Conservation (phyloP, 2,797 vertebrate genomes). For the Echeneis naucrates region DNA sequence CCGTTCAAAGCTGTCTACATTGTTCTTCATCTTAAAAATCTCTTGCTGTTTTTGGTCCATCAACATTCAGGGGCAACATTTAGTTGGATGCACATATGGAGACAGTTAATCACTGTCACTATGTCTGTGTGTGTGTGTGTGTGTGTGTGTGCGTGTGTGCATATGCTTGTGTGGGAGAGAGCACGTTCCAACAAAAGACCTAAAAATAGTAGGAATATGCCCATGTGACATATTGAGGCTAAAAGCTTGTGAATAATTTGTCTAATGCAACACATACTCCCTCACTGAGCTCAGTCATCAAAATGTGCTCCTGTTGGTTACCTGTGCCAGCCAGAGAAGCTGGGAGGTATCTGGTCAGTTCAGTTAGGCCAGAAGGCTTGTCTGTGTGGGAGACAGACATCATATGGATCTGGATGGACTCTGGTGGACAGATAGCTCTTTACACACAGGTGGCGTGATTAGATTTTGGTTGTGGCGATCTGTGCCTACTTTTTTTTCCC, state of each 20-base stretch:
- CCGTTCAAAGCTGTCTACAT: too few relatives aligned
- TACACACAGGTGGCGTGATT: neutral
- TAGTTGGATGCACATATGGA: conserved; percentile 59
- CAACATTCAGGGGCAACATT: conserved; percentile 34
- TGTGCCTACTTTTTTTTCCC: neutral
- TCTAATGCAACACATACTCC: conserved; percentile 73
- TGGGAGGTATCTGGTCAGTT: conserved; percentile 50
- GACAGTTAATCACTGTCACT: conserved; percentile 70
- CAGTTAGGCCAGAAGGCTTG: conserved; percentile 7
- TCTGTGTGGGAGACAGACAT: conserved; percentile 14
- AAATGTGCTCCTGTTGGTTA: conserved; percentile 61
- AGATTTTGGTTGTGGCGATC: neutral
- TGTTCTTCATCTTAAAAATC: conserved; percentile 42
- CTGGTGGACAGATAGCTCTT: neutral
- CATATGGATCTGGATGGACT: conserved; percentile 17
- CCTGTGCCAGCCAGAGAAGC: conserved; percentile 54
- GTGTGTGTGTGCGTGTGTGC: conserved; percentile 19
- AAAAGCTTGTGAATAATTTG: conserved; percentile 85
- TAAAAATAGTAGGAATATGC: conserved; percentile 81
- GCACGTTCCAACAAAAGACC: conserved; percentile 76
- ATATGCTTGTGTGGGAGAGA: conserved; percentile 66
- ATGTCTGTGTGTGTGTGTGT: conserved; percentile 31
- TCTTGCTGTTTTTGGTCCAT: conserved; percentile 45
- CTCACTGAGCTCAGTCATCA: conserved; percentile 50
- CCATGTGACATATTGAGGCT: conserved; percentile 84